Evolutionary conservation across 2,797 vertebrate species (phyloP), one percentile per base, ranked within the genome.

Genomic region (Cephalopachus bancanus): DNA sequence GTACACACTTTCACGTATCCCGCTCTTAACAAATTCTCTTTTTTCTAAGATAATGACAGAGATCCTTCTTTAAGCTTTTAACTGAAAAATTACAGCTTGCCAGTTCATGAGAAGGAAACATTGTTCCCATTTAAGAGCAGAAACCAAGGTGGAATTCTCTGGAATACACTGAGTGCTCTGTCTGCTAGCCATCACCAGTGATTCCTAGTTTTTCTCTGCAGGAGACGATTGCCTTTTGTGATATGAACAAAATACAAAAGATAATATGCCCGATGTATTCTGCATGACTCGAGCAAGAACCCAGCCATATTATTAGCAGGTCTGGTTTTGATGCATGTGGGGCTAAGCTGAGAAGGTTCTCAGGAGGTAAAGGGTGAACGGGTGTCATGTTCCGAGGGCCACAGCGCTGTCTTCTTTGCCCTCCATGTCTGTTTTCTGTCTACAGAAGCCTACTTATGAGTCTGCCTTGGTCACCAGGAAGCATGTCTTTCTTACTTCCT

Each of bases 401-500:
- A 37, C 30, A 7, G 26, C 74, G 89, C 59, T 78, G 60, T 57
- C 76, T 76, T 83, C 69, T 69, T 75, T 75, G 79, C n/a, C 55
- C 93, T 83, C 96, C 64, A 64, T 49, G 30, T 78, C 55, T 69
- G 24, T 90, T 81, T 94, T 96, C 76, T 97, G 94, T 97, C 98
- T 97, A 95, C 91, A 94, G 83, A 93, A 24, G 75, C 7, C 79
- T 96, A 71, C 97, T 98, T 95, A 88, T 94, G 96, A 97, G 17
- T 96, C 95, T 11, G 1, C 74, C 93, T 81, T 97, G 88, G 65
- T 79, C 91, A 80, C 83, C 91, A 97, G 92, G 92, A 91, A 97
- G 95, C 93, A 97, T 76, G 51, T 93, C 96, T 96, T 97, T 65
- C 95, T 97, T 97, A 72, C 91, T 98, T 98, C 87, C 83, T 93